These are phyloP conservation scores for Nesidiocoris tenuis DNA, from an alignment of 2,888 invertebrate genomes.

Conservation along the genomic window DNA sequence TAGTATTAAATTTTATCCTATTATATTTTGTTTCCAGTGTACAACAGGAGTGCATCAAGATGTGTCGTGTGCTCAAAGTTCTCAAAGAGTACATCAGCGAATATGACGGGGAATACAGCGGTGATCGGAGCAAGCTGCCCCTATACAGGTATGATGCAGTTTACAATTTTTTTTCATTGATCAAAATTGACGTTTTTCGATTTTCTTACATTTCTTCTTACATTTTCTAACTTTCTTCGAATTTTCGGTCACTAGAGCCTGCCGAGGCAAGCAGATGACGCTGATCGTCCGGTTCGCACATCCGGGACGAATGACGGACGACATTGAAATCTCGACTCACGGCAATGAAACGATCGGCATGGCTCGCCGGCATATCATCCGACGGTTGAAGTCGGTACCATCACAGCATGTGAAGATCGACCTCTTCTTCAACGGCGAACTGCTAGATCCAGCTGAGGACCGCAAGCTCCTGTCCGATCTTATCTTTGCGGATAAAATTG, in stretches of 20 bases:
- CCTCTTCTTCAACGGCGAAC: conserved; percentile 83
- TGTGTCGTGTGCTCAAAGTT: conserved; percentile 91
- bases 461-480: conserved; percentile 55
- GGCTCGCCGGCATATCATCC: conserved; percentile 74
- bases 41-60: conserved; percentile 72
- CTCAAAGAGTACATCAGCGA: conserved; percentile 93
- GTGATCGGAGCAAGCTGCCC: conserved; percentile 85
- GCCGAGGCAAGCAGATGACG: conserved; percentile 84
- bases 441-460: conserved; percentile 83
- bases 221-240: conserved; percentile 48
- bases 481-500: conserved; percentile 51
- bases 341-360: conserved; percentile 90
- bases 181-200: no score
- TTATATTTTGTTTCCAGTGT: conserved; percentile 60
- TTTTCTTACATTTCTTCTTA: background rate
- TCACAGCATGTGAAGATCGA: conserved; percentile 81
- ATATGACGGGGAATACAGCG: conserved; percentile 84
- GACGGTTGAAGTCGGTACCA: conserved; percentile 58
- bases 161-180: background rate
- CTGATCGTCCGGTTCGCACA: conserved; percentile 84
- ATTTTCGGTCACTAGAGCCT: conserved; percentile 69
- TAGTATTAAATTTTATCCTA: no score
- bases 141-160: conserved; percentile 65
- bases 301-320: conserved; percentile 80
- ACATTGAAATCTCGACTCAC: conserved; percentile 89